Evolutionary conservation across 2,888 invertebrate genomes (phyloP).

Genomic region (Lampropteryx suffumata): DNA sequence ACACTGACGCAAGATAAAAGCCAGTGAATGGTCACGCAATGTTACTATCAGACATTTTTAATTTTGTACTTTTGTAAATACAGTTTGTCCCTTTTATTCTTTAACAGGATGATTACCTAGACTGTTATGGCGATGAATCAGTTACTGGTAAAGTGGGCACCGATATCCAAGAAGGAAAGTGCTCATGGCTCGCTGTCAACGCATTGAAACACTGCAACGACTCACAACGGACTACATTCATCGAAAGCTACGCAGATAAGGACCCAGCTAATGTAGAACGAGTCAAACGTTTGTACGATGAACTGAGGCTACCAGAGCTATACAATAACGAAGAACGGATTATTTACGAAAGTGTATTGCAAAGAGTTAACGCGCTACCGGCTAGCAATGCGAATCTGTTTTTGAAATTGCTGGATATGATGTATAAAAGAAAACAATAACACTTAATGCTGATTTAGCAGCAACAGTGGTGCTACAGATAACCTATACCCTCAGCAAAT

Average conservation of each 20-base stretch:
- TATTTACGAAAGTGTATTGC: slow-evolving; percentile 86
- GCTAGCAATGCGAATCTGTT: slow-evolving; percentile 85
- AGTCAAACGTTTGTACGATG: slow-evolving; percentile 71
- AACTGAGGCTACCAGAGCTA: slow-evolving; percentile 85
- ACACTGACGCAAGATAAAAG: too few relatives aligned
- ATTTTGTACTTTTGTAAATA: too few relatives aligned
- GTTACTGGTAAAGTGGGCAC: slow-evolving; percentile 51
- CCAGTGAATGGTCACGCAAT: too few relatives aligned
- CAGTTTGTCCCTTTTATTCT: too few relatives aligned
- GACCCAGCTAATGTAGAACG: slow-evolving; percentile 84
- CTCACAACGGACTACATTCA: slow-evolving; percentile 85
- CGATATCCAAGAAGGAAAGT: slow-evolving; percentile 89
- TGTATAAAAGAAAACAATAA: slow-evolving; percentile 80
- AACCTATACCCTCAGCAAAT: too few relatives aligned
- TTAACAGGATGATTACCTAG: slow-evolving; percentile 92
- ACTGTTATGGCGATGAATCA: slow-evolving; percentile 90
- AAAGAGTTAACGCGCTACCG: slow-evolving; percentile 87
- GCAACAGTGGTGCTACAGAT: too few relatives aligned
- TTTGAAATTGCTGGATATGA: slow-evolving; percentile 87
- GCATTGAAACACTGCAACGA: slow-evolving; percentile 86
- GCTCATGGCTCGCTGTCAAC: slow-evolving; percentile 92
- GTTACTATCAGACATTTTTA: too few relatives aligned
- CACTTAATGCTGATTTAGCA: too few relatives aligned
- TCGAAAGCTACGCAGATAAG: slow-evolving; percentile 87
- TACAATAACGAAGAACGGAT: slow-evolving; percentile 89